Base-by-base conservation (phyloP, 1,140 invertebrate genomes). In the Bursaphelenchus mucronatus region DNA sequence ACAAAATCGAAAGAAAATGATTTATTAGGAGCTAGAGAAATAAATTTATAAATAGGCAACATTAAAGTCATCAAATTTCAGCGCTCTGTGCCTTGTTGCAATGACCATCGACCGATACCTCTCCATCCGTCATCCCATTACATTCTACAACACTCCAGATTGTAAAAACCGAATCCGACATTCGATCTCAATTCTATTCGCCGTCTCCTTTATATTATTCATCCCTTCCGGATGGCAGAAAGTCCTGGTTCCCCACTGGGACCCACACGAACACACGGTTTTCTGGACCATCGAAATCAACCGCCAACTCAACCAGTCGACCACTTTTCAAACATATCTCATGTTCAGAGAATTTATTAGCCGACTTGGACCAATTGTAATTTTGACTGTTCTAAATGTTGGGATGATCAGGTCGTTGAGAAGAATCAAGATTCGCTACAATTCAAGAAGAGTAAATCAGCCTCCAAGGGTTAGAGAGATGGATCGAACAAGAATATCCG, bases 31-130 rank as follows among this genome's bases (percentile, higher is more conserved):
- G 30, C 1, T 30, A 30, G 2, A 30, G 30, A 30, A 30, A 30
- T 3, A 3, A 3, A 30, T 30, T 30, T 30, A 30, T 30, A 30
- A 30, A 30, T 1, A 30, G 5, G 30, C 1, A 30, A 30, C 5
- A 5, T 21, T 9, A 13, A 46, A 50, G 45, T 7, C 21, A 9
- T 15, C 40, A 40, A 15, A 47, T 68, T 63, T 64, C 58, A 68
- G 74, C 47, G 68, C 73, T 11, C 44, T 76, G 9, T 79, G 76
- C 47, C 68, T 77, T 13, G 75, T 77, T 11, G 75, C 73, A 4
- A 77, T 77, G 75, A 78, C 75, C 13, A 56, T 78, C 0, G 75
- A 77, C 46, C 56, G 75, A 55, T 77, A 72, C 41, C 47, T 73
- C n/a, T 68, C 65, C 3, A 78, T 78, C 13, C 57, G 56, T n/a